A percentile compares a stretch with the other conserved stretches of the same genome.
These are phyloP conservation scores for Pseudobourletiella spinata DNA, from an alignment of 1,140 invertebrate genomes.

Conservation along the genomic window DNA sequence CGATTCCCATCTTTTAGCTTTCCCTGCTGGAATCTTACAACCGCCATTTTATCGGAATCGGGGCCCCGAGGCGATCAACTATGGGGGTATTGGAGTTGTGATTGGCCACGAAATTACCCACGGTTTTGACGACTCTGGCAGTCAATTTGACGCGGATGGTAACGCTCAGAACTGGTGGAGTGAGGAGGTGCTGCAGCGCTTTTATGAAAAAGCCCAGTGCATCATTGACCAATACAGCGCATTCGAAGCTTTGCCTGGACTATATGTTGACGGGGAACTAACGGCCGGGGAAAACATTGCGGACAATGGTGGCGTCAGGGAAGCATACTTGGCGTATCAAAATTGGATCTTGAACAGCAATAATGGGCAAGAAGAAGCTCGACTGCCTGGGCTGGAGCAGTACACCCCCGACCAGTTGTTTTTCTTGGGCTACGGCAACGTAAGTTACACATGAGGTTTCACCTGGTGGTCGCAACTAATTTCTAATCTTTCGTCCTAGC, in stretches of 20 bases:
- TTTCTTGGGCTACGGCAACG: constrained; percentile 50
- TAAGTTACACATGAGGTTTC: constrained; percentile 34
- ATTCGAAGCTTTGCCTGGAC: background rate
- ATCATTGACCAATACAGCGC: constrained; percentile 50
- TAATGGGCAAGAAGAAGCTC: constrained; percentile 13
- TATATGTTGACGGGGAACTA: constrained; percentile 43
- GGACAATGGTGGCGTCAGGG: constrained; percentile 67
- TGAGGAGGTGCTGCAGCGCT: constrained; percentile 36
- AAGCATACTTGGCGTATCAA: constrained; percentile 64
- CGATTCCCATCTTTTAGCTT: constrained; percentile 47
- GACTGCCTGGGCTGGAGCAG: constrained; percentile 66
- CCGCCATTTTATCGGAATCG: constrained; percentile 48
- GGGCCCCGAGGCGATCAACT: constrained; percentile 36
- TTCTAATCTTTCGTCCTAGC: constrained; percentile 3
- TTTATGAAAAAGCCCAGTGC: constrained; percentile 46
- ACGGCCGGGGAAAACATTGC: constrained; percentile 56
- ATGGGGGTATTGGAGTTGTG: constrained; percentile 39
- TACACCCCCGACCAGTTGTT: constrained; percentile 53
- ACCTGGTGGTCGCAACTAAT: background rate
- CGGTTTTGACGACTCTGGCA: constrained; percentile 38
- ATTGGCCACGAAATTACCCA: constrained; percentile 40
- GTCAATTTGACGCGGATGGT: constrained; percentile 52
- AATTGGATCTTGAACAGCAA: constrained; percentile 47
- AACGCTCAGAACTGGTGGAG: constrained; percentile 47
- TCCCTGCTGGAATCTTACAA: constrained; percentile 62